Evolutionary conservation across 2,797 vertebrate genomes (phyloP).

Genomic region (Propithecus perrieri): DNA sequence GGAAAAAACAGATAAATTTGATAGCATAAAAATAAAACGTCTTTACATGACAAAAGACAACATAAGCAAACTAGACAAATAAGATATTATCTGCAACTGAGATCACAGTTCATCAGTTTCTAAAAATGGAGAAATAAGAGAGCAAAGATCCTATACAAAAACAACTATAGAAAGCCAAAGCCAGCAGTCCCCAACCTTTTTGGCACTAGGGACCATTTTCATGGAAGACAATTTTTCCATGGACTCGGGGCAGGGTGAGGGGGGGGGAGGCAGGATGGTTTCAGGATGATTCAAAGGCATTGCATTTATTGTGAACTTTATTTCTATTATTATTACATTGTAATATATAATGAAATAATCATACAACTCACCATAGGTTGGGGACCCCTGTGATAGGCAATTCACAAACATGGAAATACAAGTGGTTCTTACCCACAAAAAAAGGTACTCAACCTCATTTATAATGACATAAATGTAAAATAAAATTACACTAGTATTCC

Average conservation of each 20-base stretch:
- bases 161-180: neutral
- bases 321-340: no score
- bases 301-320: no score
- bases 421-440: neutral
- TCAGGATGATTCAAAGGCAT: no score
- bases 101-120: neutral
- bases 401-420: neutral
- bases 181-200: no score
- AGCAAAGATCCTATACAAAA: neutral
- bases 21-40: slow-evolving; percentile 23
- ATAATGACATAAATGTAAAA: neutral
- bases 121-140: neutral
- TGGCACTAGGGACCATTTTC: no score
- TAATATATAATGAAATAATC: no score
- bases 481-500: neutral
- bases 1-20: slow-evolving; percentile 15
- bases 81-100: neutral
- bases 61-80: slow-evolving; percentile 4
- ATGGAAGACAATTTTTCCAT: no score
- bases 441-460: neutral
- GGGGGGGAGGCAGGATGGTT: no score
- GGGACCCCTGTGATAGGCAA: neutral
- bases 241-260: no score
- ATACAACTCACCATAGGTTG: no score
- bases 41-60: neutral